phyloP scores from a whole-genome alignment of 2,888 invertebrate species.

The Drosophila pseudotakahashii region DNA sequence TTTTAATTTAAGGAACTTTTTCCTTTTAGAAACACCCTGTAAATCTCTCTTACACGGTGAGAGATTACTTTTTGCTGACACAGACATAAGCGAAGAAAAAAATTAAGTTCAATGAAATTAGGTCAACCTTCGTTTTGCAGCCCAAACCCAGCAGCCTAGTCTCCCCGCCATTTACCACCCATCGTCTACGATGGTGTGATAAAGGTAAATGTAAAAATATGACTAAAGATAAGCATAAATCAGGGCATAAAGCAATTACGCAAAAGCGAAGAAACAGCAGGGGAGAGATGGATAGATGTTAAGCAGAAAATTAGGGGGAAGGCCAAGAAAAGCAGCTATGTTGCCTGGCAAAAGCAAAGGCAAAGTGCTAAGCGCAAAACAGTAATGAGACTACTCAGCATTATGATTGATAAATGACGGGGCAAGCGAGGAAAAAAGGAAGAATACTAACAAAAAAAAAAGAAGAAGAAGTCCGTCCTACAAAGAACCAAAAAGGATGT shows the following conservation, averaged over 20 bases:
- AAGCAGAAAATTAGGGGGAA: slow-evolving; percentile 14
- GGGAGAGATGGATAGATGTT: slow-evolving; percentile 18
- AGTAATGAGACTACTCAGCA: slow-evolving; percentile 68
- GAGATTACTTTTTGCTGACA: slow-evolving; percentile 1
- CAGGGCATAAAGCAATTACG: slow-evolving; percentile 74
- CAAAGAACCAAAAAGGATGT: background rate
- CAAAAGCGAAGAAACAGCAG: slow-evolving; percentile 28
- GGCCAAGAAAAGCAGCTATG: background rate
- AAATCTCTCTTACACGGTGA: background rate
- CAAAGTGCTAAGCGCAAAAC: slow-evolving; percentile 49
- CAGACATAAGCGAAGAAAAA: slow-evolving; percentile 23
- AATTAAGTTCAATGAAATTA: slow-evolving; percentile 65
- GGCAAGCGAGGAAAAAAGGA: slow-evolving; percentile 15
- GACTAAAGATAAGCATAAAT: slow-evolving; percentile 73
- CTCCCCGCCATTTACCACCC: background rate
- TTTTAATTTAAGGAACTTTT: no score
- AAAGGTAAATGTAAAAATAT: slow-evolving; percentile 74
- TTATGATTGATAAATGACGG: slow-evolving; percentile 74
- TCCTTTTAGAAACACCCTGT: slow-evolving; percentile 11
- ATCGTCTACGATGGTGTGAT: slow-evolving; percentile 36
- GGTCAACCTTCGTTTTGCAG: slow-evolving; percentile 51
- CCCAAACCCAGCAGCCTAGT: background rate
- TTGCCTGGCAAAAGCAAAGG: slow-evolving; percentile 11
- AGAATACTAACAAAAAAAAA: background rate
- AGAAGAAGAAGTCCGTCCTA: background rate